Evolutionary conservation across 2,113 vertebrate species (phyloP).

Genomic region (Cebidichthys violaceus): DNA sequence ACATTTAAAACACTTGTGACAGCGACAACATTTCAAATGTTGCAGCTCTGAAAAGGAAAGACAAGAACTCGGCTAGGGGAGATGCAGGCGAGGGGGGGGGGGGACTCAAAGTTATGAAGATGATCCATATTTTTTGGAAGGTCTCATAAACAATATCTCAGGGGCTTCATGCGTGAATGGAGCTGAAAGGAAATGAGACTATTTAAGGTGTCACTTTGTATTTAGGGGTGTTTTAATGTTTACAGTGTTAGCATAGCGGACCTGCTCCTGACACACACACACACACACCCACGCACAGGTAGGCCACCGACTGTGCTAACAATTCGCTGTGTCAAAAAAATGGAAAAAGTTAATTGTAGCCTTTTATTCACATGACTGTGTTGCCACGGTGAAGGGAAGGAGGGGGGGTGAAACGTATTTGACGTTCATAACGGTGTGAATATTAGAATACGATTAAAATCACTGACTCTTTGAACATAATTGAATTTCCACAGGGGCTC

Average conservation of each 20-base stretch:
- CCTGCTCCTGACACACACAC: not conserved
- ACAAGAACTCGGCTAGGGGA: not conserved
- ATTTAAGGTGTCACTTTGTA: conserved; percentile 59
- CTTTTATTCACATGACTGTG: conserved; percentile 23
- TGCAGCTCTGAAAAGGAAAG: conserved; percentile 24
- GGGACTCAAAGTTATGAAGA: not conserved
- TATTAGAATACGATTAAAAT: not conserved
- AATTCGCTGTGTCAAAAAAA: conserved; percentile 46
- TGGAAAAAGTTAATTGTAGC: conserved; percentile 50
- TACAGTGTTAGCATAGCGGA: conserved; percentile 8
- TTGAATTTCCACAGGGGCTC: not conserved
- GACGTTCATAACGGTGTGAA: conserved; percentile 13
- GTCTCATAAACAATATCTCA: conserved; percentile 38
- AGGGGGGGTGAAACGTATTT: not conserved
- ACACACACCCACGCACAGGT: conserved; percentile 52
- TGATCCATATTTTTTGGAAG: conserved; percentile 46
- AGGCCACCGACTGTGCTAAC: not conserved
- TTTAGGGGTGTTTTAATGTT: conserved; percentile 23
- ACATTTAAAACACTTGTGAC: conserved; percentile 63
- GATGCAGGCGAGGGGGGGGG: conserved; percentile 6
- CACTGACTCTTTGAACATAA: not conserved
- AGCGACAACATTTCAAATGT: conserved; percentile 57
- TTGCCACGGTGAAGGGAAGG: not conserved
- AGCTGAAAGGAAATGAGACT: conserved; percentile 30
- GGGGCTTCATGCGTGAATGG: conserved; percentile 42